Evolutionary conservation across 2,888 invertebrate genomes (phyloP).

Genomic region (Muschampia plurimacula): DNA sequence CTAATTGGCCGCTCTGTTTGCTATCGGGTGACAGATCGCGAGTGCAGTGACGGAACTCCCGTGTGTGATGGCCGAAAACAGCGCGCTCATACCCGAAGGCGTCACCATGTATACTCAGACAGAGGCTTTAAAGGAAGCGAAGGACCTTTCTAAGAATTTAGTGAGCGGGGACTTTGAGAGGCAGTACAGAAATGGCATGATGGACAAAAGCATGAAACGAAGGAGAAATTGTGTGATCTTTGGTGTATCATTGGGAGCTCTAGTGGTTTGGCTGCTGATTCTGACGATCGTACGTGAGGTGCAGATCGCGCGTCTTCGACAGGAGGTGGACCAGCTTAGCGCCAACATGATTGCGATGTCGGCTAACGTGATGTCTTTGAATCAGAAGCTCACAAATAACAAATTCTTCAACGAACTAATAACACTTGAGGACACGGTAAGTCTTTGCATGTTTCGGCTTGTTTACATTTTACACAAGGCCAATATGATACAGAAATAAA

Average conservation of each 20-base stretch:
- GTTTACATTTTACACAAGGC: constrained; percentile 41
- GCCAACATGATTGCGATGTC: constrained; percentile 71
- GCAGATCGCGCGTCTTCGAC: constrained; percentile 65
- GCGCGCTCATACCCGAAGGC: constrained; percentile 70
- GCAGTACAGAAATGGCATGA: constrained; percentile 64
- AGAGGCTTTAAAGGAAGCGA: constrained; percentile 65
- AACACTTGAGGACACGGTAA: constrained; percentile 75
- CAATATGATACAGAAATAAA: constrained; percentile 34
- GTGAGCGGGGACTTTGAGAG: constrained; percentile 78
- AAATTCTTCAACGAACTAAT: constrained; percentile 70
- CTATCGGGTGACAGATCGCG: constrained; percentile 56
- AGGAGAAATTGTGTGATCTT: constrained; percentile 60
- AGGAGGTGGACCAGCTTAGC: constrained; percentile 72
- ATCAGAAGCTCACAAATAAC: constrained; percentile 70
- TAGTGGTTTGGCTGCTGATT: constrained; percentile 67
- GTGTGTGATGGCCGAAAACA: constrained; percentile 74
- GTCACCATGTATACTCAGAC: constrained; percentile 72
- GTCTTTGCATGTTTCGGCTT: constrained; percentile 49
- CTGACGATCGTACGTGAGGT: constrained; percentile 71
- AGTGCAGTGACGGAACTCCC: constrained; percentile 58
- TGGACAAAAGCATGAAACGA: constrained; percentile 58
- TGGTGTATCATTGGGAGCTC: constrained; percentile 56
- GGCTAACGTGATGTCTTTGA: constrained; percentile 68
- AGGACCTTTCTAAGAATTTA: constrained; percentile 77
- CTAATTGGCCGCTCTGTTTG: constrained; percentile 45